Percentiles rank a stretch among this genome's conserved stretches.
phyloP scores from a whole-genome alignment of 2,797 vertebrate species.

The Acipenser oxyrinchus region DNA sequence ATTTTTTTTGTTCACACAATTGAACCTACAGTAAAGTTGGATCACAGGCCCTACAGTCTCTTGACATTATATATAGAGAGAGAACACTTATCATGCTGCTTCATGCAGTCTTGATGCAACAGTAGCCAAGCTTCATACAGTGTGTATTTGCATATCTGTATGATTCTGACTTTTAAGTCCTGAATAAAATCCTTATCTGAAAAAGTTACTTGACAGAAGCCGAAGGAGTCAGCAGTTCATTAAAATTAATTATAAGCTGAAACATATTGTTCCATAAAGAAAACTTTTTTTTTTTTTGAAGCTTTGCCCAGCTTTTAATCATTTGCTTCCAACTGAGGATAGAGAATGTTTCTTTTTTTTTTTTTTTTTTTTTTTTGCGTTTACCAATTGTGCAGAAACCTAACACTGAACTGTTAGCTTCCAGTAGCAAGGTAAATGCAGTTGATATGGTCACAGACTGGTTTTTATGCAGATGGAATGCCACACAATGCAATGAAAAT shows the following conservation, averaged over 20 bases:
- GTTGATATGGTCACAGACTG: too few species aligned
- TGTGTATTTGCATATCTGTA: background rate
- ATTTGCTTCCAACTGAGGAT: slow-evolving; percentile 42
- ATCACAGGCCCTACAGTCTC: slow-evolving; percentile 6
- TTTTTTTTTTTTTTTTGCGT: slow-evolving; percentile 33
- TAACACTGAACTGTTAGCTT: slow-evolving; percentile 43
- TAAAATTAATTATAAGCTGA: slow-evolving; percentile 3
- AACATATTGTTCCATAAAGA: background rate
- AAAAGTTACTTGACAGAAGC: slow-evolving; percentile 6
- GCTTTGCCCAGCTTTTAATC: slow-evolving; percentile 28
- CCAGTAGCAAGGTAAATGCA: slow-evolving; percentile 58
- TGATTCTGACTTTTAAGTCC: slow-evolving; percentile 24
- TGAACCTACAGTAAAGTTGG: slow-evolving; percentile 5
- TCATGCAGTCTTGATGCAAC: slow-evolving; percentile 22
- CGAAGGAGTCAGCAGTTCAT: slow-evolving; percentile 18
- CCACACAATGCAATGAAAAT: too few species aligned
- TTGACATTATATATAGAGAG: slow-evolving; percentile 12
- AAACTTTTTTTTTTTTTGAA: background rate
- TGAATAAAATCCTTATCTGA: slow-evolving; percentile 29
- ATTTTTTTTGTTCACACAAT: background rate
- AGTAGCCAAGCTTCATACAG: slow-evolving; percentile 8
- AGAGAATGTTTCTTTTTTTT: slow-evolving; percentile 33
- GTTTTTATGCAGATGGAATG: too few species aligned
- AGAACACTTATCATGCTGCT: slow-evolving; percentile 18
- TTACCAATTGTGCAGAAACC: slow-evolving; percentile 51